Conservation (phyloP, 2,888 invertebrate species). For the Lithophane leautieri region DNA sequence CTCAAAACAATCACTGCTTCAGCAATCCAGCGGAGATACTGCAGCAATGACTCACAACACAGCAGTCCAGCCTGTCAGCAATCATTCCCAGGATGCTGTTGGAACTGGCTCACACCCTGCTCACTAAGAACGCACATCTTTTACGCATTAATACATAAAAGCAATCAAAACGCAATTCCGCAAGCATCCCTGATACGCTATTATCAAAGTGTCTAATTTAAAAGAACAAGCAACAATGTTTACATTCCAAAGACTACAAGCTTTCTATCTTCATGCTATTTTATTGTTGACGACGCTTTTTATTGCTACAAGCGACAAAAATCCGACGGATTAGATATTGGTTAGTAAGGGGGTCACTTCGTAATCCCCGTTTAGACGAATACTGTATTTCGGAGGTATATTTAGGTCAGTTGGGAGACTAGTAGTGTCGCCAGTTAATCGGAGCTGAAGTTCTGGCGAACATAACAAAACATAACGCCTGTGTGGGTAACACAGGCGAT, state of each 20-base stretch:
- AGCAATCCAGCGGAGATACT: too few relatives aligned
- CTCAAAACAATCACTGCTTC: too few relatives aligned
- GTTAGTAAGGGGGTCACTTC: slow-evolving; percentile 14
- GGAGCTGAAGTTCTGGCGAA: slow-evolving; percentile 1
- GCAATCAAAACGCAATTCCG: too few relatives aligned
- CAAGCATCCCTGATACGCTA: too few relatives aligned
- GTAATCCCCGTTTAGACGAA: slow-evolving; percentile 4
- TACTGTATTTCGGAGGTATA: not conserved
- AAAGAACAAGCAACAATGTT: not conserved
- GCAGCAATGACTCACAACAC: too few relatives aligned
- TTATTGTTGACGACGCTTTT: not conserved
- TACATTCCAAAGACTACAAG: not conserved
- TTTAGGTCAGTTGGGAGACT: slow-evolving; percentile 18
- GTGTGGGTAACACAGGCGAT: too few relatives aligned
- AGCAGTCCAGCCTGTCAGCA: too few relatives aligned
- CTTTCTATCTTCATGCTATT: not conserved
- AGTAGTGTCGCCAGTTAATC: not conserved
- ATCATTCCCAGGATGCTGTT: too few relatives aligned
- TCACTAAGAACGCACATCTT: too few relatives aligned
- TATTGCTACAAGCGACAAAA: slow-evolving; percentile 20
- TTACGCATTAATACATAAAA: too few relatives aligned
- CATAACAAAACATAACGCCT: not conserved
- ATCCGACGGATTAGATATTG: slow-evolving; percentile 3
- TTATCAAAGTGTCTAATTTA: too few relatives aligned
- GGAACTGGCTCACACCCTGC: too few relatives aligned